Percentiles rank a stretch among this genome's conserved stretches.
phyloP scores from a whole-genome alignment of 2,797 vertebrate genomes.

The Limosa lapponica region DNA sequence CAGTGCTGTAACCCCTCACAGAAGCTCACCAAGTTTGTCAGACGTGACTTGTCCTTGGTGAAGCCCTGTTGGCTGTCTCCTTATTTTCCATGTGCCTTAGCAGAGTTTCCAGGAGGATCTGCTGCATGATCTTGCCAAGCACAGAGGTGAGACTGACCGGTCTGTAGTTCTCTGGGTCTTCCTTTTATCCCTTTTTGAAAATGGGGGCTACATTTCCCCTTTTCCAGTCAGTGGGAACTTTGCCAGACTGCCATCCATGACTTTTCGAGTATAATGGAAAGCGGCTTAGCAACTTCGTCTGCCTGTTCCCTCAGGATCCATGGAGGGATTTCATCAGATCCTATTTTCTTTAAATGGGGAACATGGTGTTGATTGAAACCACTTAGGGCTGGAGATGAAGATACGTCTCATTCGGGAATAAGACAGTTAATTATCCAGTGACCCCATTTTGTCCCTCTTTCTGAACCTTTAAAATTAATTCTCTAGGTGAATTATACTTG shows the following conservation, averaged over 20 bases:
- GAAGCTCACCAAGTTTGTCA: not conserved
- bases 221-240: not conserved
- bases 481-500: not conserved
- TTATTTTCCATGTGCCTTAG: not conserved
- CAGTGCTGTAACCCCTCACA: not conserved
- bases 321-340: not conserved
- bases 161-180: not conserved
- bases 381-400: not conserved
- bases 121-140: not conserved
- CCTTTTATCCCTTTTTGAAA: not conserved
- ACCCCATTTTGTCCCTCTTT: not conserved
- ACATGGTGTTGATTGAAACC: fast-evolving
- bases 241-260: no score
- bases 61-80: not conserved
- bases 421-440: not conserved
- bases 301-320: not conserved
- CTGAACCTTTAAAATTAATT: not conserved
- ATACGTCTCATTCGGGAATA: not conserved
- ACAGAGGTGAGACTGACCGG: not conserved
- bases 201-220: not conserved
- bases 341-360: not conserved
- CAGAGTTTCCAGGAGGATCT: not conserved
- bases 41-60: not conserved
- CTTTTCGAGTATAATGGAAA: not conserved
- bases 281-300: not conserved